Conservation (phyloP, 2,888 invertebrate species). For the Zaprionus lineosus region DNA sequence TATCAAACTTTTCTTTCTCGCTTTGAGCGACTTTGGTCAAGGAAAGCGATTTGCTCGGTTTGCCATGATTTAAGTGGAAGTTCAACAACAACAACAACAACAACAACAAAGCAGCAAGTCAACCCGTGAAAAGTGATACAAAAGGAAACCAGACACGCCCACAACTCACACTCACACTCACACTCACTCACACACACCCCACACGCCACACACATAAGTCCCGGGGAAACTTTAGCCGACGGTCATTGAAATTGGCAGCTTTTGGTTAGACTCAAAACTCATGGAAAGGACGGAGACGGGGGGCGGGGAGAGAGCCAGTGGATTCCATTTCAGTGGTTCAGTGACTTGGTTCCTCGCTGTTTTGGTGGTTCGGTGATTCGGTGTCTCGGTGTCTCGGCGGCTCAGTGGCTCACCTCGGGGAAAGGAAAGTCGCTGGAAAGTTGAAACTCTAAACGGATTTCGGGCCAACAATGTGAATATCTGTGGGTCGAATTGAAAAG, state of each 20-base stretch:
- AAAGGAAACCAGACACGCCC: slow-evolving; percentile 23
- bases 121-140: neutral
- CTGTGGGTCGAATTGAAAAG: neutral
- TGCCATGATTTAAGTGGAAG: slow-evolving; percentile 21
- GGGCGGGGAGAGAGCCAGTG: neutral
- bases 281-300: too few species aligned
- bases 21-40: slow-evolving; percentile 31
- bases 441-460: slow-evolving; percentile 8
- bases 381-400: too few species aligned
- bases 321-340: slow-evolving; percentile 13
- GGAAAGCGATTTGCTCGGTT: slow-evolving; percentile 31
- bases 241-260: slow-evolving; percentile 29
- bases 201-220: neutral
- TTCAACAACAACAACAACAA: slow-evolving; percentile 17
- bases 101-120: neutral
- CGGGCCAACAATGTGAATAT: slow-evolving; percentile 3
- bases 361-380: too few species aligned
- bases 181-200: slow-evolving; percentile 11
- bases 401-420: neutral
- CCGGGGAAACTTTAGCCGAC: neutral
- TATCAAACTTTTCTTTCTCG: slow-evolving; percentile 10
- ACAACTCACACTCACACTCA: neutral
- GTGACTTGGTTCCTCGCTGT: too few species aligned
- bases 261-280: slow-evolving; percentile 9
- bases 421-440: neutral